Conservation (phyloP, 2,888 invertebrate genomes). For the Cerastoderma edule region DNA sequence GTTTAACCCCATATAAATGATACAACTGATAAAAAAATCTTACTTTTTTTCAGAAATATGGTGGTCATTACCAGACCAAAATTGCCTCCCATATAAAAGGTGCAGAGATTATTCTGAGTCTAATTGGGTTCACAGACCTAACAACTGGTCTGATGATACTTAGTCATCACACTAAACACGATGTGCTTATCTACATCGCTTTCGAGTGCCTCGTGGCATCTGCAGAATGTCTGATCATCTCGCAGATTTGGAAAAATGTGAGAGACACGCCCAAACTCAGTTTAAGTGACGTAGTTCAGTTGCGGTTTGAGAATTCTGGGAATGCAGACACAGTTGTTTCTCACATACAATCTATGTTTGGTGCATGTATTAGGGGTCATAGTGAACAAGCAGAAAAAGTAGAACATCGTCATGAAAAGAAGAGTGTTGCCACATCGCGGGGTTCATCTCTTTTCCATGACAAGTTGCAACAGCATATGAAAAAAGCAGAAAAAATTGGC, state of each 20-base stretch:
- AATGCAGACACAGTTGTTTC: conserved; percentile 40
- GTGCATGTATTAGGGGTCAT: not conserved
- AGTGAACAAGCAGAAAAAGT: not conserved
- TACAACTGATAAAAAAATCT: no score
- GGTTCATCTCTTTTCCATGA: conserved; percentile 16
- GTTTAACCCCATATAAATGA: no score
- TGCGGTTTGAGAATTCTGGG: conserved; percentile 48
- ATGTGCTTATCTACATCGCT: conserved; percentile 55
- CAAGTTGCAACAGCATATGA: conserved; percentile 47
- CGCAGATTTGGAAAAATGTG: conserved; percentile 43
- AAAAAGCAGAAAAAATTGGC: conserved; percentile 31
- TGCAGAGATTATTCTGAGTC: conserved; percentile 59
- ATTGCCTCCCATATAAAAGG: conserved; percentile 64
- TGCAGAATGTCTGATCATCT: conserved; percentile 63
- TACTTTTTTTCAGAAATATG: conserved; percentile 65
- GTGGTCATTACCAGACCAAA: conserved; percentile 65
- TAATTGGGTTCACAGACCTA: conserved; percentile 62
- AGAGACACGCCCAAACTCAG: conserved; percentile 31
- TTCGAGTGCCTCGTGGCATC: conserved; percentile 70
- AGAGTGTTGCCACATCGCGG: not conserved
- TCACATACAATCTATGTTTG: conserved; percentile 34
- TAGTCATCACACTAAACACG: conserved; percentile 37
- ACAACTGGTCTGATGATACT: conserved; percentile 46
- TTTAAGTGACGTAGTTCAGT: conserved; percentile 44
- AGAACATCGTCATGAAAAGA: no score